These are phyloP conservation scores for Chaetodon auriga DNA, from an alignment of 2,113 vertebrate species.

Conservation along the genomic window DNA sequence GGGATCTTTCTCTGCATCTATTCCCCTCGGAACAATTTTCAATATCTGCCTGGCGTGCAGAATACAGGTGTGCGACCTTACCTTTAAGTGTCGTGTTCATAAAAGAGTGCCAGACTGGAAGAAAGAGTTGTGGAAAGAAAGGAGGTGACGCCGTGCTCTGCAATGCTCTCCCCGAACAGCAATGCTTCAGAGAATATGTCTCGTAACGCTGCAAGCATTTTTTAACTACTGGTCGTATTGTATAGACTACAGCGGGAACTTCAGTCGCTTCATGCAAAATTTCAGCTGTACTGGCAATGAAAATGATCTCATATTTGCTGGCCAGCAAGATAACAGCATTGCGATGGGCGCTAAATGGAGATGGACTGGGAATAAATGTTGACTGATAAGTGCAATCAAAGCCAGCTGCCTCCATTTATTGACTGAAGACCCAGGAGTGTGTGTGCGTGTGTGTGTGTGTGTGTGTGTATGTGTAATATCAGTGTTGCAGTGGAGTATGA, in stretches of 20 bases:
- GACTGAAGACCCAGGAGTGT: slow-evolving; percentile 64
- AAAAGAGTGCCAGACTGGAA: slow-evolving; percentile 18
- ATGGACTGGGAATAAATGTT: slow-evolving; percentile 59
- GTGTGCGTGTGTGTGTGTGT: slow-evolving; percentile 47
- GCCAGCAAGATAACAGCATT: slow-evolving; percentile 46
- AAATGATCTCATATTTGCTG: slow-evolving; percentile 35
- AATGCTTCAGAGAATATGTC: slow-evolving; percentile 37
- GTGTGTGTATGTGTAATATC: slow-evolving; percentile 52
- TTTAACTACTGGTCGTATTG: slow-evolving; percentile 34
- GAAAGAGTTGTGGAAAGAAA: slow-evolving; percentile 38
- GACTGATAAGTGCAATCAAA: slow-evolving; percentile 75
- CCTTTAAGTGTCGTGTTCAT: slow-evolving; percentile 31
- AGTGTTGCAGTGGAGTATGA: slow-evolving; percentile 62
- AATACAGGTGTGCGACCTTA: slow-evolving; percentile 36
- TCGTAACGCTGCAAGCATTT: slow-evolving; percentile 15
- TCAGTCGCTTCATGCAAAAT: slow-evolving; percentile 29
- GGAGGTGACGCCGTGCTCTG: slow-evolving; percentile 1
- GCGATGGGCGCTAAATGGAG: slow-evolving; percentile 43
- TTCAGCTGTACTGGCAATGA: background rate
- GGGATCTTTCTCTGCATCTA: slow-evolving; percentile 29
- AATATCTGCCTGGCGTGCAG: background rate
- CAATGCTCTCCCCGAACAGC: slow-evolving; percentile 16
- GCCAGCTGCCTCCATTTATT: slow-evolving; percentile 65
- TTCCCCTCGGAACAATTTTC: slow-evolving; percentile 8
- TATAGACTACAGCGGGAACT: slow-evolving; percentile 8